These are phyloP conservation scores for Callaeas wilsoni DNA, from an alignment of 2,113 vertebrate species.

Conservation along the genomic window DNA sequence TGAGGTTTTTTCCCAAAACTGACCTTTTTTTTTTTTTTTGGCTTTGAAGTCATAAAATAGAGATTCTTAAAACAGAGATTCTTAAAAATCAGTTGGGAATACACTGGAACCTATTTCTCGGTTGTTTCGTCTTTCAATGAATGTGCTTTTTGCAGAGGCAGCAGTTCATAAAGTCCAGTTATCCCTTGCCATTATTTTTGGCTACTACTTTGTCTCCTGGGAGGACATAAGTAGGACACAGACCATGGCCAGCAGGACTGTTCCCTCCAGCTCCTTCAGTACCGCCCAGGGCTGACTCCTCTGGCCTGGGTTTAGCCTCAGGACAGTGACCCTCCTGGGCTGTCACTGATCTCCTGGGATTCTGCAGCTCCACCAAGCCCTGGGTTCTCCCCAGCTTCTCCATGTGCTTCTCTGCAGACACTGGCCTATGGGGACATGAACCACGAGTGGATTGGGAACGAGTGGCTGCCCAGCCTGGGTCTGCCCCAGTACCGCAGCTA, in stretches of 20 bases:
- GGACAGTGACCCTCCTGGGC: not conserved
- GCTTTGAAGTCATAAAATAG: not conserved
- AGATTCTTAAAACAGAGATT: not conserved
- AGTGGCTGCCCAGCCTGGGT: slow-evolving; percentile 94
- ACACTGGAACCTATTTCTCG: not conserved
- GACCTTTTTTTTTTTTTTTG: not conserved
- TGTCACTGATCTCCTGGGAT: not conserved
- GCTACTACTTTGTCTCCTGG: not conserved
- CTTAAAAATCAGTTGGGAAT: not conserved
- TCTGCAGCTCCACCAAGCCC: not conserved
- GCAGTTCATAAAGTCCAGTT: not conserved
- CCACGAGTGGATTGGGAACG: slow-evolving; percentile 97
- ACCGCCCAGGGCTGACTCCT: not conserved
- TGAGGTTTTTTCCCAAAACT: not conserved
- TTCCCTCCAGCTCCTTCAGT: not conserved
- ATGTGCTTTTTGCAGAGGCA: not conserved
- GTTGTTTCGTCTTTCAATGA: not conserved
- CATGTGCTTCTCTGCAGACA: slow-evolving; percentile 73
- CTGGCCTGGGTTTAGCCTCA: not conserved
- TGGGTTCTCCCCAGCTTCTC: not conserved
- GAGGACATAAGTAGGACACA: not conserved
- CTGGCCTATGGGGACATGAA: slow-evolving; percentile 98
- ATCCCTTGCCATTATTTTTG: not conserved
- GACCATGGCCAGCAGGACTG: not conserved
- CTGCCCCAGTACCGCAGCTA: slow-evolving; percentile 96